Evolutionary conservation across 2,888 invertebrate genomes (phyloP), one percentile per base, ranked within the genome.

Genomic region (Ennomos erosarius): DNA sequence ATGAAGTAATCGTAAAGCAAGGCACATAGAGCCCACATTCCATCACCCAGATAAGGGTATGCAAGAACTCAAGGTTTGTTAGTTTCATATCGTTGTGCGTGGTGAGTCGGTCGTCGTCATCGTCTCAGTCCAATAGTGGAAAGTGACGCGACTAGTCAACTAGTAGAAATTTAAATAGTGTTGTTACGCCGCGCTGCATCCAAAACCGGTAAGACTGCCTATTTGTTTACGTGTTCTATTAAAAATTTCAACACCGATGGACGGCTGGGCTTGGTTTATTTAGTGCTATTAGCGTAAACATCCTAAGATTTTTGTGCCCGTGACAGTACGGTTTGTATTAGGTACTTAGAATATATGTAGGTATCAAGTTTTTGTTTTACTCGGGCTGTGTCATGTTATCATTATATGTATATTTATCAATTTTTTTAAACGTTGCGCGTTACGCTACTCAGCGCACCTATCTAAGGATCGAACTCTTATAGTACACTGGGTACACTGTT

Each of bases 41-140:
- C 79, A 76, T 75, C 79, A 76, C 73, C 78, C 77, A 77, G 84
- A 85, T 85, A 85, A 84, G 83, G 83, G 71, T 72, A 78, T 60
- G 64, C 62, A 59, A 51, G 61, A 68, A 67, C 73, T 73, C 76
- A 73, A 71, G 71, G 68, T 67, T 68, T 62, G 63, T 55, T 68
- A 69, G 69, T 69, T 70, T 73, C 75, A 74, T 70, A 54, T 68
- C 65, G 59, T 58, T 58, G 53, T 16, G 16, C 16, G 16, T 16
- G 16, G 26, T 26, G 26, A 26, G 26, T 26, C 26, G 26, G 26
- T 26, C 26, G 26, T 26, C 26, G 26, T 26, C 6, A 26, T 6
- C 26, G 26, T 37, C 34, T 69, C 75, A 78, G 79, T 78, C 48
- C 61, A 59, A 61, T 64, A 69, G 72, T 73, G 73, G 71, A 75